Evolutionary conservation across 2,113 vertebrate species (phyloP).

Genomic region (Physeter macrocephalus): DNA sequence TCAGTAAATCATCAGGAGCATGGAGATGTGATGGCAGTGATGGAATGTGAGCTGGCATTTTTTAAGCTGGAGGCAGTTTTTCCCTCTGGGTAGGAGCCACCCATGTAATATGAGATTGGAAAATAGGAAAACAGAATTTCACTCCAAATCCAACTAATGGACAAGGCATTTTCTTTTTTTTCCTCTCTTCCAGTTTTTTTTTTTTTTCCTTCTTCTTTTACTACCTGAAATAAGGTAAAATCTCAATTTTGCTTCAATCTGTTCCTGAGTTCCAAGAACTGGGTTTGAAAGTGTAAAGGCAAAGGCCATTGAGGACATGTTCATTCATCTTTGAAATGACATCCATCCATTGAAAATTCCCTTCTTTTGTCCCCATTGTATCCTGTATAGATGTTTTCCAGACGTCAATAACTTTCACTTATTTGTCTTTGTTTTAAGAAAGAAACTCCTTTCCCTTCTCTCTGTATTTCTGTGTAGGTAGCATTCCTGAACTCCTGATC

Average conservation of each 20-base stretch:
- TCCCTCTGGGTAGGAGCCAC: background rate
- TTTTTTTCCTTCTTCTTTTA: background rate
- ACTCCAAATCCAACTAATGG: background rate
- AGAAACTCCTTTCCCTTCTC: background rate
- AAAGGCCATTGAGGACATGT: background rate
- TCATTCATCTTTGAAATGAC: background rate
- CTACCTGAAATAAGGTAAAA: background rate
- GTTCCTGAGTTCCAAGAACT: background rate
- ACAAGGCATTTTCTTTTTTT: background rate
- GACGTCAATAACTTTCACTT: background rate
- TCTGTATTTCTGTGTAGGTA: background rate
- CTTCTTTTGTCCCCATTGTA: background rate
- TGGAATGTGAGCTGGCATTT: background rate
- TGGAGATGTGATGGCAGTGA: rapidly evolving
- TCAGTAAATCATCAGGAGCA: constrained; percentile 7
- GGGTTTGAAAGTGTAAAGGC: background rate
- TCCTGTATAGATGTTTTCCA: background rate
- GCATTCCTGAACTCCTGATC: background rate
- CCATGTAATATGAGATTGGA: background rate
- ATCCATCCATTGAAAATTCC: background rate
- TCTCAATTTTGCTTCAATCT: background rate
- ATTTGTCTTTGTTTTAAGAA: background rate
- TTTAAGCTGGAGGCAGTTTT: background rate
- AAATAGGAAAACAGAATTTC: constrained; percentile 6
- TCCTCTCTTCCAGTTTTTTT: background rate